phyloP scores from a whole-genome alignment of 2,113 vertebrate genomes.

The Cyrtonyx montezumae region DNA sequence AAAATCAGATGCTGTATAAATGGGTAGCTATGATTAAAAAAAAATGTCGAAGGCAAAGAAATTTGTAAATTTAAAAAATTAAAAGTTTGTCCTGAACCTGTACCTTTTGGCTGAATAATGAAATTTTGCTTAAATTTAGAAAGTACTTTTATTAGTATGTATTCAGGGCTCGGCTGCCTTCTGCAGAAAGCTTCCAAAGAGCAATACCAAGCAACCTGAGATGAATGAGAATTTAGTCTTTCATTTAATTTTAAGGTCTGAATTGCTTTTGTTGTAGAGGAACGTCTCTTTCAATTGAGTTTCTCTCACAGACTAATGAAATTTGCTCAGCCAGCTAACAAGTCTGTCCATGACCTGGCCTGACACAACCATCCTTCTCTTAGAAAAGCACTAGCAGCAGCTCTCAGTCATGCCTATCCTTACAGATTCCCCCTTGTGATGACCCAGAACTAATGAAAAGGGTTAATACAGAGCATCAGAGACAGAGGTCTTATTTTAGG shows the following conservation, averaged over 20 bases:
- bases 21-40: background rate
- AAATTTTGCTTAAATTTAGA: background rate
- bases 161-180: background rate
- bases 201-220: fast-evolving
- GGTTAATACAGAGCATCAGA: background rate
- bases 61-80: background rate
- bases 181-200: background rate
- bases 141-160: background rate
- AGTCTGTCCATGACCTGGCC: background rate
- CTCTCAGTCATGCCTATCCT: background rate
- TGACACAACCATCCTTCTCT: fast-evolving
- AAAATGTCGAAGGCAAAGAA: background rate
- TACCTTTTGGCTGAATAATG: background rate
- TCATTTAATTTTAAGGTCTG: background rate
- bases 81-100: background rate
- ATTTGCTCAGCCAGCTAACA: background rate
- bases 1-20: background rate
- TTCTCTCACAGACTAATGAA: background rate
- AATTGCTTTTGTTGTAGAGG: background rate
- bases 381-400: background rate
- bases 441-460: background rate
- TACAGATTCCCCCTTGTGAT: background rate
- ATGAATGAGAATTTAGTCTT: background rate
- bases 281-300: background rate
- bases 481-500: background rate